Base-by-base conservation (phyloP, 2,888 invertebrate genomes). In the Copidosoma aretas region DNA sequence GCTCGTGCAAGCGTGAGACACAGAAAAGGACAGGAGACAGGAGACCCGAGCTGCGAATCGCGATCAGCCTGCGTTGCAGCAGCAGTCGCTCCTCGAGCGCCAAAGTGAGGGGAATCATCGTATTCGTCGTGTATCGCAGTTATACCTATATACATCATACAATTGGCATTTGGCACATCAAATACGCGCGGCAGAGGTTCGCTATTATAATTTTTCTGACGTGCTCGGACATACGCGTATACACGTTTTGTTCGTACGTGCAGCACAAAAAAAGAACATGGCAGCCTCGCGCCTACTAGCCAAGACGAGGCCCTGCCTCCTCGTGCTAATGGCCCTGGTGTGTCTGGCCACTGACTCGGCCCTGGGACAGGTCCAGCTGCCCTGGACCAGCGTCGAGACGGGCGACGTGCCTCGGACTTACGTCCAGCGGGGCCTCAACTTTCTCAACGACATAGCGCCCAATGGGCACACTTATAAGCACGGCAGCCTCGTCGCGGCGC, bases 401-500 rank as follows among this genome's bases (percentile, higher is more conserved):
- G 67, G 73, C 43, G 4, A 46, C 43, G 17, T 14, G 43, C 73
- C 81, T 3, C 32, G 32, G 32, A 8, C 8, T 32, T 32, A 32
- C 32, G 64, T 79, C 32, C 75, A 76, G 67, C 78, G 75, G 70
- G 82, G 82, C 21, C 72, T 81, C 25, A 74, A 74, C 67, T 76
- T 77, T 14, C 69, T 82, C 24, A 80, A 80, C 66, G 75, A 77
- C 21, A 51, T 46, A n/a, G 78, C 79, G 14, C 77, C 78, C 17
- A 79, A 77, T 14, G 74, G 75, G 60, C 79, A 77, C 24, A 75
- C 75, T 10, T 81, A 81, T 70, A 76, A 75, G 71, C 76, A 75
- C 66, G 81, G 79, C 70, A 76, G 77, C 66, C 76, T 82, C 63
- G 78, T 81, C 68, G 77, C 71, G 60, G 80, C 79, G 21, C 80